Percentiles rank a stretch among this genome's conserved stretches.
These are phyloP conservation scores for Xylota segnis DNA, from an alignment of 2,888 invertebrate species.

Conservation along the genomic window DNA sequence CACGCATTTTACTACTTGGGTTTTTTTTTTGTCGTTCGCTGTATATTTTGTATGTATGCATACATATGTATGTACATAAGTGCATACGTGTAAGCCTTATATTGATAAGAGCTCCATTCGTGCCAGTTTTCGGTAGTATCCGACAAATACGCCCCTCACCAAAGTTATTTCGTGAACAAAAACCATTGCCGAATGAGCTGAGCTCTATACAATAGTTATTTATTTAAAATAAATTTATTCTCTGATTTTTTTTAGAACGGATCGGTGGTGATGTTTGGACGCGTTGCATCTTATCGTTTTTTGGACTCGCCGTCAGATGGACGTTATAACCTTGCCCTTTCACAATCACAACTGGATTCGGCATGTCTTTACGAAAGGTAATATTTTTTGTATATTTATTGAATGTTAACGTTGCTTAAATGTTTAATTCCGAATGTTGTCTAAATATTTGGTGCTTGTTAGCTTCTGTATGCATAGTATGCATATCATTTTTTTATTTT, in stretches of 20 bases:
- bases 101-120: neutral
- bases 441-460: slow-evolving; percentile 13
- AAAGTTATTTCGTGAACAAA: neutral
- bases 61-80: neutral
- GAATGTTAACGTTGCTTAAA: neutral
- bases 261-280: slow-evolving; percentile 93
- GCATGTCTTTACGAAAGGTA: slow-evolving; percentile 93
- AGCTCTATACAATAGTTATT: neutral
- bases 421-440: neutral
- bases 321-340: slow-evolving; percentile 90
- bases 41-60: neutral
- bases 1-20: too few species aligned
- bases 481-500: slow-evolving; percentile 8
- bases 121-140: neutral
- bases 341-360: slow-evolving; percentile 90
- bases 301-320: slow-evolving; percentile 93
- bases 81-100: neutral
- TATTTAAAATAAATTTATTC: neutral
- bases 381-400: slow-evolving; percentile 78
- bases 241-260: slow-evolving; percentile 88
- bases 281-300: slow-evolving; percentile 94
- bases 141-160: slow-evolving; percentile 11
- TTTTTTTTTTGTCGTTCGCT: neutral
- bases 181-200: neutral
- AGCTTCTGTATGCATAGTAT: slow-evolving; percentile 32